These are phyloP conservation scores for Rhabdornis inornatus DNA, from an alignment of 2,113 vertebrate genomes.

Conservation along the genomic window DNA sequence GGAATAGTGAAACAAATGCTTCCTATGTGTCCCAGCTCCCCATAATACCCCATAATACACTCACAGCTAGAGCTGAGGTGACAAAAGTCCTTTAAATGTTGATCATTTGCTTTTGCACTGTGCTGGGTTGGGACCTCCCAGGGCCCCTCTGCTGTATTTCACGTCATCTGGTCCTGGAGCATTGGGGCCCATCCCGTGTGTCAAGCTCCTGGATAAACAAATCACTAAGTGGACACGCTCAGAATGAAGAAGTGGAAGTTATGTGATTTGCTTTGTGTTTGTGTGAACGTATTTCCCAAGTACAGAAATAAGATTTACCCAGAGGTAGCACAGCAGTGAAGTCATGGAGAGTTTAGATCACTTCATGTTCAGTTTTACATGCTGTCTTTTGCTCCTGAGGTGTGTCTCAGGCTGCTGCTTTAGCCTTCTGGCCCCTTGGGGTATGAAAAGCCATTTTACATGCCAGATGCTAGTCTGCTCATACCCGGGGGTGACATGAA, in stretches of 20 bases:
- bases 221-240: accelerated
- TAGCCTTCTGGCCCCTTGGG: not conserved
- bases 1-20: not conserved
- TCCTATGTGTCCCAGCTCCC: not conserved
- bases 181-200: not conserved
- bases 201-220: not conserved
- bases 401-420: not conserved
- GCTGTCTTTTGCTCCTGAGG: not conserved
- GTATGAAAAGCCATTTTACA: not conserved
- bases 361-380: not conserved
- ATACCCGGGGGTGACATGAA: slow-evolving; percentile 13
- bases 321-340: not conserved
- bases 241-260: not conserved
- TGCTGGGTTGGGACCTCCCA: not conserved
- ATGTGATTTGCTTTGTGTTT: not conserved
- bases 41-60: accelerated
- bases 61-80: not conserved
- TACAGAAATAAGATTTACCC: not conserved
- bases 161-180: not conserved
- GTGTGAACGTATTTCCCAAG: not conserved
- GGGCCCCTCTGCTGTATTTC: not conserved
- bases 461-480: not conserved
- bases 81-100: not conserved
- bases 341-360: slow-evolving; percentile 22
- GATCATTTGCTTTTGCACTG: not conserved